Base-by-base conservation (phyloP, 2,113 vertebrate genomes). In the Oenanthe melanoleuca region DNA sequence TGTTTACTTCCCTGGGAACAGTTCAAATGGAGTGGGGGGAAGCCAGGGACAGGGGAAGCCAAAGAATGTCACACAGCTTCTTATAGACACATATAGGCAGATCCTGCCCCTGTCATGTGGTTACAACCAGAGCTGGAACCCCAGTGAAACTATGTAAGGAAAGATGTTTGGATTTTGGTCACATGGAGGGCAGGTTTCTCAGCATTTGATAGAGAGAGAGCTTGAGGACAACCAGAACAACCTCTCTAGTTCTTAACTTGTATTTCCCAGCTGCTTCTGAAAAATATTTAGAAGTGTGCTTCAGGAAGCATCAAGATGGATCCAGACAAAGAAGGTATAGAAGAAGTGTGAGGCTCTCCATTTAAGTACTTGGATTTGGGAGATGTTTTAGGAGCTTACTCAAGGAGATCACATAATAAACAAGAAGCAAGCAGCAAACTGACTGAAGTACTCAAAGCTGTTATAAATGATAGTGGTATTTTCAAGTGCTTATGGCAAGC, bases 1-100 rank as follows among this genome's bases (percentile, higher is more conserved):
- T 45, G 53, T 95, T 95, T 95, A 91, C 84, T 79, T 96, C 80
- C 84, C 84, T 93, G 78, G 72, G 89, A 79, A 57, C 77, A 71
- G 77, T 67, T 95, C 86, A 93, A 79, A 75, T 53, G 40, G n/a
- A 77, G 52, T 34, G 44, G 38, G 64, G 64, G 57, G 67, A 82
- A 74, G 42, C 61, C 3, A 3, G 19, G 59, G 77, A 18, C n/a
- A 60, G 71, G 73, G 63, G 34, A 86, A 83, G 80, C 59, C 4
- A 4, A 63, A 92, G 88, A 88, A 94, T 80, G 73, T 95, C 92
- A 91, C 69, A 18, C 64, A 66, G 86, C 80, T 70, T 73, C 96
- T 94, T 89, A 78, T 2, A 80, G 69, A 59, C 33, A 56, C 26
- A 4, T 37, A 37, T 37, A 37, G 34, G 34, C 57, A 33, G 53